Percentiles rank a stretch among this genome's conserved stretches.
Evolutionary conservation across 1,140 invertebrate species (phyloP).

Genomic region (Heliothis virescens): DNA sequence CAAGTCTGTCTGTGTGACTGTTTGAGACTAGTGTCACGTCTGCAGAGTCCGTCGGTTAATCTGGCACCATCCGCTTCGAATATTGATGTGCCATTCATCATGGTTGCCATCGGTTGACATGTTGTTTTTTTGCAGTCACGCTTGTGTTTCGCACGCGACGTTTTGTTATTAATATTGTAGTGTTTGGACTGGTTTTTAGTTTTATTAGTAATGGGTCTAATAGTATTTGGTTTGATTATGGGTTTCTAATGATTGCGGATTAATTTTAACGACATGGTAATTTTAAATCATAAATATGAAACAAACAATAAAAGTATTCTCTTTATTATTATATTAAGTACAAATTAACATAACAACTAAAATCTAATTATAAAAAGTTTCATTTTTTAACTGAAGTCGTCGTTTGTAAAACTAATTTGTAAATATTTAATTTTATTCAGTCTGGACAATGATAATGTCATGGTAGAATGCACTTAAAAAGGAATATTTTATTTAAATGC

Average conservation of each 20-base stretch:
- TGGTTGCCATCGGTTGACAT: conserved; percentile 53
- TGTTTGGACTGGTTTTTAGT: background rate
- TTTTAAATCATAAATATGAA: background rate
- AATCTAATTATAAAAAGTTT: no score
- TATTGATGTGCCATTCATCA: conserved; percentile 75
- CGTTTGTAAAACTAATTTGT: no score
- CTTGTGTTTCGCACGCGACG: background rate
- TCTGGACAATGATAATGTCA: background rate
- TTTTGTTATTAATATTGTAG: conserved; percentile 2
- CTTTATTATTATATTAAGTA: no score
- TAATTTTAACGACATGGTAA: background rate
- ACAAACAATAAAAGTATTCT: background rate
- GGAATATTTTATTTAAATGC: background rate
- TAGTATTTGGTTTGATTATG: no score
- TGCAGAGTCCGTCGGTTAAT: conserved; percentile 60
- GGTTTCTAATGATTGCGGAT: conserved; percentile 14
- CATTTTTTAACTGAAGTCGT: no score
- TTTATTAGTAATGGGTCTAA: background rate
- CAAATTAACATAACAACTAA: no score
- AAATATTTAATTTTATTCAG: no score
- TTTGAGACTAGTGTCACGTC: conserved; percentile 57
- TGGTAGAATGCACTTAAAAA: background rate
- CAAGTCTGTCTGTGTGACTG: conserved; percentile 18
- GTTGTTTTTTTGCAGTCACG: conserved; percentile 2
- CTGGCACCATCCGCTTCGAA: conserved; percentile 63